These are phyloP conservation scores for Pegoplata infirma DNA, from an alignment of 2,888 invertebrate genomes.

Conservation along the genomic window DNA sequence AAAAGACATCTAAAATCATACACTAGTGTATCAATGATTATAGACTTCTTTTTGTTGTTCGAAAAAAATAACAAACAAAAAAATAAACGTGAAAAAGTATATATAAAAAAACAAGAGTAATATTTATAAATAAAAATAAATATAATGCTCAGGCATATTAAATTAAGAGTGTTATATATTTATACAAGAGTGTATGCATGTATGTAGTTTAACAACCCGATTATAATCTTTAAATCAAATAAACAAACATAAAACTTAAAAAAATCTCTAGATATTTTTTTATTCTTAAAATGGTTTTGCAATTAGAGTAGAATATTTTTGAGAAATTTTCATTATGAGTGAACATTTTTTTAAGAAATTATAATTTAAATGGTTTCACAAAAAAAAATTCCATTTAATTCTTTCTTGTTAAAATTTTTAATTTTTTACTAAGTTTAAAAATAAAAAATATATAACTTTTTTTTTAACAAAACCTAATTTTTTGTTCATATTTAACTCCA, in stretches of 20 bases:
- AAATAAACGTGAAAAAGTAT: conserved; percentile 38
- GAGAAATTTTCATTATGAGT: too few species aligned
- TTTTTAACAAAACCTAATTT: not conserved
- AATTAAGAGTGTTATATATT: conserved; percentile 6
- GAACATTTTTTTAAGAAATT: not conserved
- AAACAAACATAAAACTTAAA: conserved; percentile 1
- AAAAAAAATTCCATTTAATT: not conserved
- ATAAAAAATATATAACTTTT: not conserved
- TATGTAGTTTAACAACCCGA: not conserved
- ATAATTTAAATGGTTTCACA: conserved; percentile 1
- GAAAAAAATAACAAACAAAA: conserved; percentile 25
- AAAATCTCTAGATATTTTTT: not conserved
- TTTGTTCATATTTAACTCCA: not conserved
- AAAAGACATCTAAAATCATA: conserved; percentile 65
- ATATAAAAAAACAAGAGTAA: conserved; percentile 30
- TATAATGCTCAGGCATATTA: conserved; percentile 1
- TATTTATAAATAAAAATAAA: not conserved
- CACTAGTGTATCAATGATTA: conserved; percentile 62
- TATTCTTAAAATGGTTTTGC: not conserved
- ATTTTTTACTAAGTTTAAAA: too few species aligned
- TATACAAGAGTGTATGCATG: not conserved
- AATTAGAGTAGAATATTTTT: not conserved
- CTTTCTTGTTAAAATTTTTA: not conserved
- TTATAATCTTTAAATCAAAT: not conserved
- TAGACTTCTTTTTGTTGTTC: conserved; percentile 58